A percentile compares a stretch with the other conserved stretches of the same genome.
Conservation (phyloP, 2,888 invertebrate species). For the Drosophila helvetica region DNA sequence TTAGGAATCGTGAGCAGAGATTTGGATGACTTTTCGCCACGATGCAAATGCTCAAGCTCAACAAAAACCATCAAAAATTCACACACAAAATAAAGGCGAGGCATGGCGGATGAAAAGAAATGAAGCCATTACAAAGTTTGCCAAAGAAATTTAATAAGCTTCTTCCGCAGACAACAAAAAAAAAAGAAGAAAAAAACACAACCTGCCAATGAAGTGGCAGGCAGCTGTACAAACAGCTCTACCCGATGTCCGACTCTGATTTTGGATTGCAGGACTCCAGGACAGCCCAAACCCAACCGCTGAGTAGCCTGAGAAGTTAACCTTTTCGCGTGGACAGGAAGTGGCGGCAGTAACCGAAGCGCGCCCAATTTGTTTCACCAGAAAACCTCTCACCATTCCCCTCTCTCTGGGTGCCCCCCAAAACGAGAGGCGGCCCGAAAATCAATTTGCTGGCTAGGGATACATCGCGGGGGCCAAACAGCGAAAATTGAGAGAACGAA, state of each 20-base stretch:
- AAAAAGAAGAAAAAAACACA: conserved; percentile 9
- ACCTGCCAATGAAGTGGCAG: conserved; percentile 71
- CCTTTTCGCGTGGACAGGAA: conserved; percentile 52
- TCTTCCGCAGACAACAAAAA: conserved; percentile 1
- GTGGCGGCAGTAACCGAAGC: conserved; percentile 62
- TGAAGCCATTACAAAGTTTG: conserved; percentile 72
- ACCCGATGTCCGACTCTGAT: background rate
- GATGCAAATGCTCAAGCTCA: conserved; percentile 63
- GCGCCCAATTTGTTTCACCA: conserved; percentile 66
- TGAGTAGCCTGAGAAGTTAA: conserved; percentile 61
- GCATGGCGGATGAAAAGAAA: conserved; percentile 38
- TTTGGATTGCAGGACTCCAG: background rate
- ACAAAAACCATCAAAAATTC: conserved; percentile 25
- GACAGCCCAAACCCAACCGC: conserved; percentile 25
- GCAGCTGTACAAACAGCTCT: conserved; percentile 73
- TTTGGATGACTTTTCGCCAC: conserved; percentile 58
- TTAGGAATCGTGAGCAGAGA: conserved; percentile 70
- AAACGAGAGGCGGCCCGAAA: conserved; percentile 1
- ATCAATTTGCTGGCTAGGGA: conserved; percentile 38
- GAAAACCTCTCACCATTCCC: conserved; percentile 18
- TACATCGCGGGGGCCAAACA: conserved; percentile 59
- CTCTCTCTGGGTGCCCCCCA: conserved; percentile 11
- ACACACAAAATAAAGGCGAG: conserved; percentile 28
- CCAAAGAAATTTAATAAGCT: conserved; percentile 71
- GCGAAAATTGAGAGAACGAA: conserved; percentile 61